These are phyloP conservation scores for Pogonomyrmex californicus DNA, from an alignment of 1,140 invertebrate species.

Conservation along the genomic window DNA sequence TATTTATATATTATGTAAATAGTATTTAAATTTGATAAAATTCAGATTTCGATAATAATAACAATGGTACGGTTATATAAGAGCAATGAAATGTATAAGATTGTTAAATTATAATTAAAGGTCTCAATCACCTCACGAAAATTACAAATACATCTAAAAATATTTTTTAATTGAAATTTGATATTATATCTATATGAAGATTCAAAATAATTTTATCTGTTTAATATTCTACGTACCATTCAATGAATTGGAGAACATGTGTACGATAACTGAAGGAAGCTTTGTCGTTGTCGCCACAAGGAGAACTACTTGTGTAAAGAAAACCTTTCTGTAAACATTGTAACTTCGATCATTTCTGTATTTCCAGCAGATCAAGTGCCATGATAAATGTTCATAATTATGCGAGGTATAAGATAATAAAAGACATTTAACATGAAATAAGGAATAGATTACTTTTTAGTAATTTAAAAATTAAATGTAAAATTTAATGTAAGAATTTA, in stretches of 20 bases:
- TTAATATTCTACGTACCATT: neutral
- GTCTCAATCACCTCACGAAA: neutral
- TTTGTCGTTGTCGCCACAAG: neutral
- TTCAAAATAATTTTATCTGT: conserved; percentile 10
- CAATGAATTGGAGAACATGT: neutral
- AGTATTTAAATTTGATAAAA: too few relatives aligned
- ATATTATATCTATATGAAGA: neutral
- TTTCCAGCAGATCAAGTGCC: neutral
- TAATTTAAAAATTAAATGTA: too few relatives aligned
- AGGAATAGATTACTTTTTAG: neutral
- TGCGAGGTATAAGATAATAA: neutral
- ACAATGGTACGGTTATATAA: too few relatives aligned
- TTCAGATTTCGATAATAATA: too few relatives aligned
- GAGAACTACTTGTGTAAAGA: neutral
- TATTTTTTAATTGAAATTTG: neutral
- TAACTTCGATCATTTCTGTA: conserved; percentile 22
- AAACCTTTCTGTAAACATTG: conserved; percentile 29
- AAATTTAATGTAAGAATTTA: too few relatives aligned
- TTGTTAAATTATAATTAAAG: neutral
- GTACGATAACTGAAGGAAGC: neutral
- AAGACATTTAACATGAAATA: neutral
- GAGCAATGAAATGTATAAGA: too few relatives aligned
- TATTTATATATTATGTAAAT: too few relatives aligned
- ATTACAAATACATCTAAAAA: neutral
- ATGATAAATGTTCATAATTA: conserved; percentile 20